phyloP scores from a whole-genome alignment of 92 coral and sea anemone genomes.

The Plumapathes pennacea region DNA sequence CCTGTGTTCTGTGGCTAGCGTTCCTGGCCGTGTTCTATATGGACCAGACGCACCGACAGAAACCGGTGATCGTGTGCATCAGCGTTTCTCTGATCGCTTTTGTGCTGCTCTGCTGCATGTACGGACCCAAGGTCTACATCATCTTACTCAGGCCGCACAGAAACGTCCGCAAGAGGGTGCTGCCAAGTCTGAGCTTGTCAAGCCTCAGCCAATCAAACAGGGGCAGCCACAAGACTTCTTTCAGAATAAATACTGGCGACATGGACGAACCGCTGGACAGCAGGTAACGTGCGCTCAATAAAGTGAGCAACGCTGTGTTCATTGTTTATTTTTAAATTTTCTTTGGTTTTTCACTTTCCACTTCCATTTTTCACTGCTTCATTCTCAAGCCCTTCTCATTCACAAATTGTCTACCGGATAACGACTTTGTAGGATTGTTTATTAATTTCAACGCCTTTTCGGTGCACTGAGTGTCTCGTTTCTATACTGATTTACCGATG shows the following conservation, averaged over 20 bases:
- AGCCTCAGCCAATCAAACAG: conserved; percentile 73
- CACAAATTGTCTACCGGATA: no score
- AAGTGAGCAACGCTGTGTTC: no score
- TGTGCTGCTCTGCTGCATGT: conserved; percentile 81
- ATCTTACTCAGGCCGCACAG: conserved; percentile 83
- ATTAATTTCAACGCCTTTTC: no score
- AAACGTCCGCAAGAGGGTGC: conserved; percentile 71
- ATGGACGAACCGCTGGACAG: conserved; percentile 25
- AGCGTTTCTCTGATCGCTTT: conserved; percentile 90
- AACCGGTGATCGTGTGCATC: conserved; percentile 72
- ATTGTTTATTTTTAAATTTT: no score
- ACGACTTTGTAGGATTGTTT: no score
- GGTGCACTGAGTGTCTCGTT: no score
- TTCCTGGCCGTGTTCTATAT: conserved; percentile 86
- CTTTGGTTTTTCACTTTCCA: no score
- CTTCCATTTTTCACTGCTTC: no score
- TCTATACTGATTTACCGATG: no score
- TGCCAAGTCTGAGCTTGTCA: conserved; percentile 84
- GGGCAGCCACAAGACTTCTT: no score
- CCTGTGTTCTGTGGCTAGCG: conserved; percentile 93
- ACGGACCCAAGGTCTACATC: conserved; percentile 91
- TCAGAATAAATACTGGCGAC: conserved; percentile 10
- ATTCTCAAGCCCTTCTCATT: no score
- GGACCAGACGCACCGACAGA: conserved; percentile 62
- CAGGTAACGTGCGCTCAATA: no score